Percentiles rank a stretch among this genome's conserved stretches.
Evolutionary conservation across 2,113 vertebrate species (phyloP).

Genomic region (western clawed frog (Xenopus tropicalis)): UCB_Xtro_10.0 CM004446.2:105161501-105162000

Average conservation of each 20-base stretch:
- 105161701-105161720: slow-evolving; percentile 14
- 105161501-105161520: slow-evolving; percentile 54
- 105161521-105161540: slow-evolving; percentile 46
- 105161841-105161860: neutral
- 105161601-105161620: slow-evolving; percentile 16
- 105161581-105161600: slow-evolving; percentile 39
- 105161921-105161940: too few species aligned
- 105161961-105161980: too few species aligned
- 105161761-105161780: neutral
- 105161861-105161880: too few species aligned
- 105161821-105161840: neutral
- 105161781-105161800: slow-evolving; percentile 4
- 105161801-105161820: slow-evolving; percentile 1
- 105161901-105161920: too few species aligned
- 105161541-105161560: slow-evolving; percentile 42
- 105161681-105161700: slow-evolving; percentile 3
- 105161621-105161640: neutral
- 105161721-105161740: slow-evolving; percentile 15
- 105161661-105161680: slow-evolving; percentile 12
- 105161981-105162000: too few species aligned
- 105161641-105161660: slow-evolving; percentile 19
- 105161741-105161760: slow-evolving; percentile 20
- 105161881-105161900: too few species aligned
- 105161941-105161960: too few species aligned
- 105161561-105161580: slow-evolving; percentile 46